Percentiles rank a stretch among this genome's conserved stretches.
Evolutionary conservation across 2,888 invertebrate genomes (phyloP).

Genomic region (Disparrhopalites patrizii): DNA sequence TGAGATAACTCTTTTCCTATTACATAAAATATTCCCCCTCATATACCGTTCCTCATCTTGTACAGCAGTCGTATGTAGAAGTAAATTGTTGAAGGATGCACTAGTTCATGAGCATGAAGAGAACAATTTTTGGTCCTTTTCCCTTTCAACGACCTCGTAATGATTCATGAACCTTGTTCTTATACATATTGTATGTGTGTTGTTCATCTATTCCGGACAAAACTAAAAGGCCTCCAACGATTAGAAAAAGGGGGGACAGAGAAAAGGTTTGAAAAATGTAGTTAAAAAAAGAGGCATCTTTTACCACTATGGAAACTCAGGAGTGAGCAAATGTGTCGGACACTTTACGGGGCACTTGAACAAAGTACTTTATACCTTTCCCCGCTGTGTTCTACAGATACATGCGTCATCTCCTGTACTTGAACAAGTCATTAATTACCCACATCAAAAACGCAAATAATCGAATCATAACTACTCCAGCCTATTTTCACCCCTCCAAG

Average conservation of each 20-base stretch:
- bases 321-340: background rate
- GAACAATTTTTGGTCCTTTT: background rate
- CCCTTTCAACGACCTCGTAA: slow-evolving; percentile 2
- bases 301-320: slow-evolving; percentile 4
- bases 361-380: slow-evolving; percentile 15
- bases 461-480: slow-evolving; percentile 1
- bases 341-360: slow-evolving; percentile 15
- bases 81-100: no score
- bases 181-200: no score
- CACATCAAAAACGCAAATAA: background rate
- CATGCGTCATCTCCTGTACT: background rate
- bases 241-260: no score
- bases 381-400: slow-evolving; percentile 13
- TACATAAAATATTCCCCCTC: slow-evolving; percentile 15
- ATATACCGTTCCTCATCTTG: background rate
- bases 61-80: no score
- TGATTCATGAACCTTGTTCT: background rate
- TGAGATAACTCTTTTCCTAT: slow-evolving; percentile 19
- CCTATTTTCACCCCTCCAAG: background rate
- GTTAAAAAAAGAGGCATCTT: slow-evolving; percentile 6
- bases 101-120: no score
- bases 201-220: no score
- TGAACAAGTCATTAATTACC: background rate
- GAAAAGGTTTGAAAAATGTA: no score
- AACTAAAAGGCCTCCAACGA: background rate